Evolutionary conservation across 1,140 invertebrate species (phyloP), one percentile per base, ranked within the genome.

Genomic region (Akabosia matsudoensis): DNA sequence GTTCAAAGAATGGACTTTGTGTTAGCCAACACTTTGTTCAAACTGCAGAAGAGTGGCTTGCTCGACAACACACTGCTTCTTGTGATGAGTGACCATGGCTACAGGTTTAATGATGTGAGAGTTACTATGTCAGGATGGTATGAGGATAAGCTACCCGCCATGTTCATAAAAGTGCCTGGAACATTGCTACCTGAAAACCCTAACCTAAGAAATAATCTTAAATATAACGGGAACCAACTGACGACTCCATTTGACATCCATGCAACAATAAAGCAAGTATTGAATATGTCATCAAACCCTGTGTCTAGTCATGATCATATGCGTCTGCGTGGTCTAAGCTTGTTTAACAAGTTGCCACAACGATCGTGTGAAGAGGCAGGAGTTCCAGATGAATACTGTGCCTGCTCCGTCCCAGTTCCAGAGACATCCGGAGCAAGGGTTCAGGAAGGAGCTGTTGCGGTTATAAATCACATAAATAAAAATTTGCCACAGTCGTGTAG

Each of bases 141-240:
- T 33, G 79, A 81, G 45, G 80, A 81, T n/a, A 81, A 81, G 31
- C 34, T 81, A 13, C 80, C 80, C 16, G 76, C 30, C 13, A 51
- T 81, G 0, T 80, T 76, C 54, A 52, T 79, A 18, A 74, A 75
- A 28, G 13, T 81, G 10, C 78, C 80, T 10, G 30, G 30, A 7
- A 54, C 51, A n/a, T 13, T 81, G 7, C 13, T 14, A n/a, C 14
- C 79, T 64, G 82, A 84, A 79, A 85, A 86, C 79, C 84, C 85
- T 0, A 67, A 61, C n/a, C n/a, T 24, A 54, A 4, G 14, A 4
- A 56, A 16, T 10, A n/a, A 16, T 13, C 7, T 70, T 64, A n/a
- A 13, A 54, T 61, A 24, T 75, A 74, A 0, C 73, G 79, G 80
- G 34, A n/a, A n/a, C n/a, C 22, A 61, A 24, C 72, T 81, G 18